Percentiles rank a stretch among this genome's conserved stretches.
Evolutionary conservation across 2,888 invertebrate species (phyloP).

Genomic region (Operophtera brumata): DNA sequence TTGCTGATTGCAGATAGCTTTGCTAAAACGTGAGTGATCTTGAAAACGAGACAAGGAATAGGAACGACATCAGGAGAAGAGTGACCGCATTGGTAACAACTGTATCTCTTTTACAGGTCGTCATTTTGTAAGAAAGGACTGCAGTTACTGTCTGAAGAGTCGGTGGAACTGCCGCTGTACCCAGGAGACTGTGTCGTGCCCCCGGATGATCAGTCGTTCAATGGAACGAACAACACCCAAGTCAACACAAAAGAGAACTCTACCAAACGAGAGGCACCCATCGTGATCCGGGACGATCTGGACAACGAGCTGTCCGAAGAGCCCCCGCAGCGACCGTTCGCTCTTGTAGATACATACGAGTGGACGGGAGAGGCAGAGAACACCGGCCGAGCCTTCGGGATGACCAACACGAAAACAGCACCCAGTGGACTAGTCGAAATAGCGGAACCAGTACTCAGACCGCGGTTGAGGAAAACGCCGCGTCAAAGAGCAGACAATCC

Average conservation of each 20-base stretch:
- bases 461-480: conserved; percentile 79
- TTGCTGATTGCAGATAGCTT: conserved; percentile 91
- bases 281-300: conserved; percentile 46
- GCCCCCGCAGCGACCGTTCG: conserved; percentile 58
- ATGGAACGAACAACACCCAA: conserved; percentile 44
- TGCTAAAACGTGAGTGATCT: conserved; percentile 83
- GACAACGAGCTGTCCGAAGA: conserved; percentile 74
- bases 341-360: conserved; percentile 72
- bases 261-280: conserved; percentile 46
- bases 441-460: conserved; percentile 86
- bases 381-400: conserved; percentile 83
- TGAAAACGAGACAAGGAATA: too few species aligned
- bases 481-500: conserved; percentile 74
- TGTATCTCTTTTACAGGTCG: conserved; percentile 74
- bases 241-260: conserved; percentile 48
- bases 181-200: conserved; percentile 89
- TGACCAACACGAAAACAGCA: conserved; percentile 72
- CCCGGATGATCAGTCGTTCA: conserved; percentile 51
- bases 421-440: conserved; percentile 82
- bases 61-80: too few species aligned
- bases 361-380: conserved; percentile 75
- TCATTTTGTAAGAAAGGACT: conserved; percentile 90
- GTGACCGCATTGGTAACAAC: neutral
- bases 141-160: conserved; percentile 86
- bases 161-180: conserved; percentile 86